Percentiles rank a stretch among this genome's conserved stretches.
Conservation (phyloP, 2,888 invertebrate genomes). For the Neoscelio sp. region DNA sequence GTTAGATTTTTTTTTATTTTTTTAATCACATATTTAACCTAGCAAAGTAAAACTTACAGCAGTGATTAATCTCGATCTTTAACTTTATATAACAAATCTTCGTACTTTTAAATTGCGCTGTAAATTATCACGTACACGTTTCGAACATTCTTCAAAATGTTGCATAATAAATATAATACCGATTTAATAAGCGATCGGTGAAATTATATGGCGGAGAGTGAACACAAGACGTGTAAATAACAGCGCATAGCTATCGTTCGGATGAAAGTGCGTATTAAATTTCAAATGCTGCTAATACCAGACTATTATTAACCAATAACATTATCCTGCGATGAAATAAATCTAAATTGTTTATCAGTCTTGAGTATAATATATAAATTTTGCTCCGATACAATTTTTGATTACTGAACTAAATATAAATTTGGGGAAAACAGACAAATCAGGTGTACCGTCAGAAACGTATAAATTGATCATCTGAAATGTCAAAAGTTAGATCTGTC, state of each 20-base stretch:
- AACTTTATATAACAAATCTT: slow-evolving; percentile 51
- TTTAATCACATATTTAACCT: slow-evolving; percentile 40
- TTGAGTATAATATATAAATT: background rate
- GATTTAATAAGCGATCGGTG: slow-evolving; percentile 38
- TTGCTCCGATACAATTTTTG: too few relatives aligned
- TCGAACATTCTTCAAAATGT: slow-evolving; percentile 13
- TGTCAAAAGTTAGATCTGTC: too few relatives aligned
- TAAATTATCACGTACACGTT: slow-evolving; percentile 32
- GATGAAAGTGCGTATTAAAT: slow-evolving; percentile 53
- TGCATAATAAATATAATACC: slow-evolving; percentile 42
- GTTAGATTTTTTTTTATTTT: slow-evolving; percentile 27
- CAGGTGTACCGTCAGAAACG: too few relatives aligned
- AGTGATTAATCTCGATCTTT: slow-evolving; percentile 43
- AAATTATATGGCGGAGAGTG: slow-evolving; percentile 41
- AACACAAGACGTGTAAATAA: slow-evolving; percentile 39
- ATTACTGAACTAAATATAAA: too few relatives aligned
- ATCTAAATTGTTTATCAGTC: background rate
- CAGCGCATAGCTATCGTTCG: slow-evolving; percentile 10
- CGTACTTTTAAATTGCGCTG: background rate
- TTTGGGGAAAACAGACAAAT: too few relatives aligned
- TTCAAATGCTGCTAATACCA: slow-evolving; percentile 26
- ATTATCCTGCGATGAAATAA: slow-evolving; percentile 14
- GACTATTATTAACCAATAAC: slow-evolving; percentile 26
- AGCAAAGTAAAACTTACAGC: slow-evolving; percentile 25
- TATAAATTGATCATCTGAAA: too few relatives aligned